Percentiles rank a stretch among this genome's conserved stretches.
Evolutionary conservation across 2,888 invertebrate species (phyloP).

Genomic region (Tricholauxania praeusta): DNA sequence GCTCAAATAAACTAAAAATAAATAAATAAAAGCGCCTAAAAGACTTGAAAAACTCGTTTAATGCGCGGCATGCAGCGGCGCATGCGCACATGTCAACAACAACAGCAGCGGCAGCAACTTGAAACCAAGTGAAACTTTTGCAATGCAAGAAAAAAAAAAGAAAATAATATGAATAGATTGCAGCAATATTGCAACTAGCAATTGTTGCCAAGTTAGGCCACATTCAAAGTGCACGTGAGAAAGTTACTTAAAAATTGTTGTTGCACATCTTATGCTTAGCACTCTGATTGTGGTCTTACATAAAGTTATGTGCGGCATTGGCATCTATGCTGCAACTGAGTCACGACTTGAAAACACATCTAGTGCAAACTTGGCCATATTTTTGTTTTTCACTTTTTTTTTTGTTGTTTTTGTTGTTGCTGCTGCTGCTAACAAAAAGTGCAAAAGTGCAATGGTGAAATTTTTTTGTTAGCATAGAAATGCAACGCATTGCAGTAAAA

Average conservation of each 20-base stretch:
- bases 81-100: slow-evolving; percentile 11
- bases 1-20: neutral
- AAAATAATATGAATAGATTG: neutral
- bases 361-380: slow-evolving; percentile 28
- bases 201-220: slow-evolving; percentile 1
- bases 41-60: slow-evolving; percentile 16
- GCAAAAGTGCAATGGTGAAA: slow-evolving; percentile 31
- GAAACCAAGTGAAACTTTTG: slow-evolving; percentile 23
- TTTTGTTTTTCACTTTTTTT: slow-evolving; percentile 16
- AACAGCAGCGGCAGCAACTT: neutral
- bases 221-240: too few relatives aligned
- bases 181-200: neutral
- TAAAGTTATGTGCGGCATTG: neutral
- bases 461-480: neutral
- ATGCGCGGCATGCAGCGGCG: neutral
- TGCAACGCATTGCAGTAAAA: neutral
- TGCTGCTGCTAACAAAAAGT: slow-evolving; percentile 55
- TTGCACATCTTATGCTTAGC: too few relatives aligned
- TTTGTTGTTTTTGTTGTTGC: slow-evolving; percentile 47
- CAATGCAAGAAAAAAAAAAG: slow-evolving; percentile 5
- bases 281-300: neutral
- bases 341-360: slow-evolving; percentile 7
- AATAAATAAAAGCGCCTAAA: neutral
- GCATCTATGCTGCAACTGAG: slow-evolving; percentile 9
- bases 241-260: too few relatives aligned